Evolutionary conservation across 2,888 invertebrate genomes (phyloP), one percentile per base, ranked within the genome.

Genomic region (Xylophagus ater): DNA sequence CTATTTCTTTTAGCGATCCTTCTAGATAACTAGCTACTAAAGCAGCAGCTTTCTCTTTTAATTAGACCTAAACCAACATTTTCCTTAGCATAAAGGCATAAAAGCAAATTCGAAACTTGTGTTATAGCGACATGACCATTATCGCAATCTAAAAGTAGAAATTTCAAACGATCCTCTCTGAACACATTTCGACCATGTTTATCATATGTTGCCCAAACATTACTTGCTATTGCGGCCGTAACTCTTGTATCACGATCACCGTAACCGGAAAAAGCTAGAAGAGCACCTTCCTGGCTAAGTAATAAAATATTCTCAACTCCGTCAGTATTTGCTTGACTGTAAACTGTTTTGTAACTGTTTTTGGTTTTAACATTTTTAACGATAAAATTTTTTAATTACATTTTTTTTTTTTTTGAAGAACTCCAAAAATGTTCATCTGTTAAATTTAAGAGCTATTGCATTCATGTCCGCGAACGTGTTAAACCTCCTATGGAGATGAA

Each of bases 141-240:
- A 64, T 81, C 76, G 60, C 92, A 93, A 54, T 93, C 89, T 56
- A 94, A 79, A 26, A 94, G 66, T 37, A 94, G 80, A 56, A 87
- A 75, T 57, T 88, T 80, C 3, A 96, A 71, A 53, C 81, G 79
- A 57, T 93, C 92, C 66, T 92, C 92, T 54, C 87, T 82, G 53
- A 94, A 85, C 4, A 87, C 86, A 59, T 81, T 83, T 41, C 81
- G 73, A 1, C 93, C 93, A 62, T 87, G 87, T 57, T 89, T 92
- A 58, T 92, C 89, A 59, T 93, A 94, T 0, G 88, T 87, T 15
- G 84, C 80, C 90, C 89, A 90, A 49, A 96, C 88, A 58, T 90
- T 94, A 54, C 92, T 90, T 0, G 93, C 90, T 50, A 96, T 93
- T 7, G 94, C 94, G 31, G 94, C 92, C 10, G 90, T 92, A 1